A percentile compares a stretch with the other conserved stretches of the same genome.
These are phyloP conservation scores for Pituophis catenifer DNA, from an alignment of 2,113 vertebrate species.

Conservation along the genomic window DNA sequence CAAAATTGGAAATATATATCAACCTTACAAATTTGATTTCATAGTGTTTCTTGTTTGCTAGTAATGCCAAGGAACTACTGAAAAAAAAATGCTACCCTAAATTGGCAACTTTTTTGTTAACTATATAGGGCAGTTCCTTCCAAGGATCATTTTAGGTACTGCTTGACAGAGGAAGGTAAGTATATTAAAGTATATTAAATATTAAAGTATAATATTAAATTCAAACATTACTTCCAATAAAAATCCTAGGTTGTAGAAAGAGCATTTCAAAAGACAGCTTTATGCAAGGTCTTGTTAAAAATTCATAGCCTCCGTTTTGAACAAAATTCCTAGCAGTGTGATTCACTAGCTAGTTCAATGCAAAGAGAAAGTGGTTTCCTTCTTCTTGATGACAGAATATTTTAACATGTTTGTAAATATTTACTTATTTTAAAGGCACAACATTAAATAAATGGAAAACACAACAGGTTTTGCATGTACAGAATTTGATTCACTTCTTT, in stretches of 20 bases:
- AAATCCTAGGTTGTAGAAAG: conserved; percentile 29
- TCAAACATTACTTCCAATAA: conserved; percentile 38
- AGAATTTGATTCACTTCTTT: background rate
- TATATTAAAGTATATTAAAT: background rate
- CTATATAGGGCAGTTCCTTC: background rate
- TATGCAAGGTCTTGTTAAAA: conserved; percentile 31
- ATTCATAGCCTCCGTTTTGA: conserved; percentile 40
- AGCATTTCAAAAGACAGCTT: conserved; percentile 13
- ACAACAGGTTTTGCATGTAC: background rate
- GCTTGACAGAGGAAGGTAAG: background rate
- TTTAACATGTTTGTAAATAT: conserved; percentile 13
- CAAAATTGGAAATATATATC: background rate
- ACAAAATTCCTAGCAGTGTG: conserved; percentile 31
- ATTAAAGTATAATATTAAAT: background rate
- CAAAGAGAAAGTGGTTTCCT: conserved; percentile 27
- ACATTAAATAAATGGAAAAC: conserved; percentile 23
- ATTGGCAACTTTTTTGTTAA: background rate
- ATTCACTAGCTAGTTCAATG: conserved; percentile 38
- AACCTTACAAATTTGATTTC: background rate
- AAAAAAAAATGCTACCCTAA: background rate
- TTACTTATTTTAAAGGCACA: conserved; percentile 31
- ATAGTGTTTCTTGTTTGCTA: background rate
- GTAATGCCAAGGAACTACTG: background rate
- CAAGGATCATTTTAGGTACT: background rate
- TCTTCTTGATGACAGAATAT: conserved; percentile 25